These are phyloP conservation scores for Perca fluviatilis DNA, from an alignment of 2,113 vertebrate genomes.

Conservation along the genomic window DNA sequence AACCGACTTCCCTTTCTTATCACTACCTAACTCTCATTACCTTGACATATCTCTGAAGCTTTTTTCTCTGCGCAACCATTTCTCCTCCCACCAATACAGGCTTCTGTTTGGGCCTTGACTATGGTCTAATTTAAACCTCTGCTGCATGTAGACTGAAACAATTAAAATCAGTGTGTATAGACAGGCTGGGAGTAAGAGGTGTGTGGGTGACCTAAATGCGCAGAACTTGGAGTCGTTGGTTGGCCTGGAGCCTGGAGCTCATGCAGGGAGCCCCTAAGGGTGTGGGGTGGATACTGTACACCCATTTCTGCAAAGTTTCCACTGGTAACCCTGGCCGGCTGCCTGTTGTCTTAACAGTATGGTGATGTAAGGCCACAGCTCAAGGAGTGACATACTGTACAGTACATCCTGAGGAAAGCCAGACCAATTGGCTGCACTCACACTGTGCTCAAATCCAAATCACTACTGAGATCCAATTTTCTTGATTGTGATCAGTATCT, in stretches of 20 bases:
- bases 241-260: constrained; percentile 42
- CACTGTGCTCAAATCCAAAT: constrained; percentile 54
- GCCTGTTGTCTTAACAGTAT: constrained; percentile 68
- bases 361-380: constrained; percentile 71
- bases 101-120: constrained; percentile 67
- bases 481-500: constrained; percentile 19
- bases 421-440: constrained; percentile 53
- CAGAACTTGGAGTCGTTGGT: constrained; percentile 51
- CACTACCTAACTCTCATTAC: constrained; percentile 34
- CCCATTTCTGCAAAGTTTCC: constrained; percentile 73
- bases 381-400: constrained; percentile 72
- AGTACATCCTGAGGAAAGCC: constrained; percentile 53
- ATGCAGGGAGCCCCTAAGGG: constrained; percentile 55
- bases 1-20: constrained; percentile 24
- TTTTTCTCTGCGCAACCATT: constrained; percentile 74
- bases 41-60: constrained; percentile 64
- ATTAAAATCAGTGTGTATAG: constrained; percentile 46
- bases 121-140: constrained; percentile 69
- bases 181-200: constrained; percentile 42
- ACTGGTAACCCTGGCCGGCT: constrained; percentile 50
- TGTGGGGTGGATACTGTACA: constrained; percentile 68
- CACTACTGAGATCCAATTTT: constrained; percentile 37
- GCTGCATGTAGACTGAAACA: constrained; percentile 57
- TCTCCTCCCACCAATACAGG: constrained; percentile 69
- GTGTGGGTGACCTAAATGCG: constrained; percentile 64